These are phyloP conservation scores for Polyommatus icarus DNA, from an alignment of 2,888 invertebrate genomes.

Conservation along the genomic window DNA sequence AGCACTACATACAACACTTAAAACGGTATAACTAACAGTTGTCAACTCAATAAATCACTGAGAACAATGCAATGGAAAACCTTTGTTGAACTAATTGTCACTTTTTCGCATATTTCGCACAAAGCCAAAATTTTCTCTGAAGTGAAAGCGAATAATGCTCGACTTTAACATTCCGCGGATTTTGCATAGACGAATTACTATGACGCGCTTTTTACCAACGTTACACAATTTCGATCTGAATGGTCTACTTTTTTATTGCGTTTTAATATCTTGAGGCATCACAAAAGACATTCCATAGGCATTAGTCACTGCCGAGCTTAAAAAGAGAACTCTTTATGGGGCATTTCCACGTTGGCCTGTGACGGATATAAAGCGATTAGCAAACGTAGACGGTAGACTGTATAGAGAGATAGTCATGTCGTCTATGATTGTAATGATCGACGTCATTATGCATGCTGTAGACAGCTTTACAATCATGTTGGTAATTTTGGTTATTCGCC, in stretches of 20 bases:
- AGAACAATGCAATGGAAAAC: constrained; percentile 15
- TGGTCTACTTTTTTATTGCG: constrained; percentile 9
- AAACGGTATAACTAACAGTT: constrained; percentile 1
- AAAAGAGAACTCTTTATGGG: background rate
- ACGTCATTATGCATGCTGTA: no score
- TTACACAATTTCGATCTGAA: background rate
- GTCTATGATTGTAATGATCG: background rate
- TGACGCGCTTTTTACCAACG: background rate
- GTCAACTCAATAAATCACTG: background rate
- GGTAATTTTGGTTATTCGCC: background rate
- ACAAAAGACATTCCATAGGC: background rate
- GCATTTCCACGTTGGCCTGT: background rate
- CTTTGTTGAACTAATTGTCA: constrained; percentile 22
- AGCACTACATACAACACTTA: background rate
- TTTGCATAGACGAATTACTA: constrained; percentile 22
- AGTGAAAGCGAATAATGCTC: constrained; percentile 22
- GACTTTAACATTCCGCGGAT: constrained; percentile 18
- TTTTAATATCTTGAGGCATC: background rate
- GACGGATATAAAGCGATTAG: background rate
- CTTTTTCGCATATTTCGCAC: constrained; percentile 29
- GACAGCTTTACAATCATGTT: background rate
- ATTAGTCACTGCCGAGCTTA: background rate
- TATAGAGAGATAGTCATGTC: background rate
- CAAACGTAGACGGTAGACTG: background rate
- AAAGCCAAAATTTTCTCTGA: constrained; percentile 18